Evolutionary conservation across 2,797 vertebrate genomes (phyloP), one percentile per base, ranked within the genome.

Genomic region (Pithecia hirsuta): DNA sequence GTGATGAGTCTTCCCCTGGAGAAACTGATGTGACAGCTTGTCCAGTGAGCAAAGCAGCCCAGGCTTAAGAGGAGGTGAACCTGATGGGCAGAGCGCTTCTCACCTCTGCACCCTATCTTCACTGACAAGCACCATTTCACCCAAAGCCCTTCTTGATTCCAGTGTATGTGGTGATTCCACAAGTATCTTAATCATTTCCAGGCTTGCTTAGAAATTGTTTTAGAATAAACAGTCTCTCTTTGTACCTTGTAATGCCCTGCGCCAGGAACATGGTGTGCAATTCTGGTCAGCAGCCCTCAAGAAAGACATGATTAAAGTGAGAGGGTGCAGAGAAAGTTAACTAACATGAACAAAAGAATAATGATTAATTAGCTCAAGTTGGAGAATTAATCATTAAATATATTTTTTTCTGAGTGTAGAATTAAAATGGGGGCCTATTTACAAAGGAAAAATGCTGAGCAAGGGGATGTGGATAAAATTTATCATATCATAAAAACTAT

Each of bases 151-250:
- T 95, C 89, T 96, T 95, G 92, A 96, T 96, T 97, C 95, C 70
- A 6, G 48, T 91, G 20, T 89, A 91, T 95, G 94, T 92, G 93
- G 92, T 97, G 96, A 96, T 95, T 93, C 96, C 75, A 95, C 74
- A 96, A 97, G 70, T 97, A 96, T 97, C 96, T 97, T 98, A 97
- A 98, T 98, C 90, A 97, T 96, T 98, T 97, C 96, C 97, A 96
- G 96, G 50, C 92, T 87, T 95, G 96, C 97, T 96, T 97, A 96
- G 94, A 97, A 96, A 96, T 92, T 95, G 97, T 95, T 97, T 97
- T 89, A 97, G 96, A 93, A 97, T 96, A 96, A 98, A 97, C 96
- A 97, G 1, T 95, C 89, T 98, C 55, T 96, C 90, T 96, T 97
- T 97, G 86, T 97, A 95, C 85, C 93, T 97, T 55, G 75, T 97